Evolutionary conservation across 53 echinoderm and acorn worm genomes (phyloP).

Genomic region (Astropecten irregularis): DNA sequence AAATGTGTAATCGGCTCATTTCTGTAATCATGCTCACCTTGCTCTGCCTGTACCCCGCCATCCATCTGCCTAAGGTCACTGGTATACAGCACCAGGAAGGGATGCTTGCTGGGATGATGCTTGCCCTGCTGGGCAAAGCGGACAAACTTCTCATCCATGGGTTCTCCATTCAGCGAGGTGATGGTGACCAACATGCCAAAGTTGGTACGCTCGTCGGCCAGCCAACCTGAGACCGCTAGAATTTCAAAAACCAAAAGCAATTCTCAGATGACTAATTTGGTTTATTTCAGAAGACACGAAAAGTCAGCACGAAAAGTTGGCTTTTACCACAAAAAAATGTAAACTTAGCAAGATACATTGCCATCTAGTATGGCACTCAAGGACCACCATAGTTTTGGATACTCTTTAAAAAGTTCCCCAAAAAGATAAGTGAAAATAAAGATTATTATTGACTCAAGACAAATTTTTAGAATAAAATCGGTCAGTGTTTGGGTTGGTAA

Average conservation of each 20-base stretch:
- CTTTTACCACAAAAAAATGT: no score
- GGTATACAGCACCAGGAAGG: constrained; percentile 84
- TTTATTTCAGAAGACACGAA: neutral
- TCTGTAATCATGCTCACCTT: neutral
- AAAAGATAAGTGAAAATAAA: no score
- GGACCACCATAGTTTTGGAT: no score
- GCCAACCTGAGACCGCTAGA: constrained; percentile 80
- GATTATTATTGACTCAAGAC: no score
- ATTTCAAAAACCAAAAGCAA: neutral
- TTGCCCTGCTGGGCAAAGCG: constrained; percentile 82
- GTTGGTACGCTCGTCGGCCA: constrained; percentile 65
- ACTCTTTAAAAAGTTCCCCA: no score
- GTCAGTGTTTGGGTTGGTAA: no score
- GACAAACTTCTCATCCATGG: constrained; percentile 66
- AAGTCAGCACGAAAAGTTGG: no score
- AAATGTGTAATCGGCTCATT: no score
- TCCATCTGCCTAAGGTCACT: constrained; percentile 57
- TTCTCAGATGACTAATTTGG: no score
- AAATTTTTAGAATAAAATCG: no score
- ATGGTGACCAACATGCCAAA: constrained; percentile 80
- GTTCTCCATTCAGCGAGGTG: constrained; percentile 79
- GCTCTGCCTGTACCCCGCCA: neutral
- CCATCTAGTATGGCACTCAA: no score
- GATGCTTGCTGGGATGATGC: constrained; percentile 77
- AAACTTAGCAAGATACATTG: no score